Conservation (phyloP, 2,888 invertebrate genomes). For the Yponomeuta plumbellus region DNA sequence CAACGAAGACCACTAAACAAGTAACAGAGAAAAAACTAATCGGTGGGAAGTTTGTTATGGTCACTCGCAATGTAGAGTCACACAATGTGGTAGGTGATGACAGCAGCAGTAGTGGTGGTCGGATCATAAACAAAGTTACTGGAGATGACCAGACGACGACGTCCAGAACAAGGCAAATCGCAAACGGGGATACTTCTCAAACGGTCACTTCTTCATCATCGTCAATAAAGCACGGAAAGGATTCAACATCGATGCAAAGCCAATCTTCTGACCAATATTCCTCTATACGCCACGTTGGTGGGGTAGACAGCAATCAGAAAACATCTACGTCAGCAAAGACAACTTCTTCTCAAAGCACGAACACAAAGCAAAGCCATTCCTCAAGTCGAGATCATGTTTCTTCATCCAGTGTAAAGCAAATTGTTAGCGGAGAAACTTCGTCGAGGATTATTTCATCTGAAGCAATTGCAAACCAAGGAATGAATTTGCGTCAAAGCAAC, state of each 20-base stretch:
- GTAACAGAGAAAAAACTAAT: constrained; percentile 75
- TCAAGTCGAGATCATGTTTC: constrained; percentile 5
- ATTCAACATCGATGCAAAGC: constrained; percentile 28
- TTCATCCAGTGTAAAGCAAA: constrained; percentile 14
- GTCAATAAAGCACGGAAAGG: constrained; percentile 34
- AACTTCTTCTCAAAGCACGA: not conserved
- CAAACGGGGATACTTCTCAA: constrained; percentile 34
- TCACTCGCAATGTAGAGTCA: constrained; percentile 80
- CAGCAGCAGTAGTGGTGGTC: constrained; percentile 18
- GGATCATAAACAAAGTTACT: constrained; percentile 10
- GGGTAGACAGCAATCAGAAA: not conserved
- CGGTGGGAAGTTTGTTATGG: constrained; percentile 68
- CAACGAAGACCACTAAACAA: constrained; percentile 68
- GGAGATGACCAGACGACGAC: constrained; percentile 20
- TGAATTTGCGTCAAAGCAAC: constrained; percentile 2
- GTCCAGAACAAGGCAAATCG: constrained; percentile 29
- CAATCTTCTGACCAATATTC: constrained; percentile 6
- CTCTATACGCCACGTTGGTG: not conserved
- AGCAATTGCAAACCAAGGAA: constrained; percentile 2
- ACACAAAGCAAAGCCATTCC: not conserved
- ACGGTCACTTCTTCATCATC: constrained; percentile 35
- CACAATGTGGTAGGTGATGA: constrained; percentile 61
- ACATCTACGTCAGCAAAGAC: not conserved
- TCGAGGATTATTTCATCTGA: constrained; percentile 11
- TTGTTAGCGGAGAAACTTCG: constrained; percentile 7